A percentile compares a stretch with the other conserved stretches of the same genome.
Conservation (phyloP, 2,113 vertebrate genomes). For the Tor tambroides region DNA sequence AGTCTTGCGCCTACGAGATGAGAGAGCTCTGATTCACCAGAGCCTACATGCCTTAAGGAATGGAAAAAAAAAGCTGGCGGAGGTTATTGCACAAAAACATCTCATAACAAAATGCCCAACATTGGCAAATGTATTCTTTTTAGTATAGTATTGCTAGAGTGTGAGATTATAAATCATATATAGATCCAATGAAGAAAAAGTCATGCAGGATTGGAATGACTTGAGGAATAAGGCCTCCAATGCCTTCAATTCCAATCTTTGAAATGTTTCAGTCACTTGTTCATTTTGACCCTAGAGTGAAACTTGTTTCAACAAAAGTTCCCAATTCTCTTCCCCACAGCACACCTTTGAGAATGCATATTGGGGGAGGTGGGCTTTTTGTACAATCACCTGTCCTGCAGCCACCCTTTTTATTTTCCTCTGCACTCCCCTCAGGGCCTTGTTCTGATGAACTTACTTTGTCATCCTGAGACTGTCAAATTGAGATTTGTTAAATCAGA, state of each 20-base stretch:
- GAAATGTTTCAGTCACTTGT: too few relatives aligned
- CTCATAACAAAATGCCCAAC: background rate
- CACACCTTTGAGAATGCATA: background rate
- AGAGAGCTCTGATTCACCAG: constrained; percentile 18
- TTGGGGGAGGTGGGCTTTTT: background rate
- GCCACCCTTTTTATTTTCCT: background rate
- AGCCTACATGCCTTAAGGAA: constrained; percentile 13
- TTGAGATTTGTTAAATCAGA: background rate
- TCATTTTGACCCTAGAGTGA: background rate
- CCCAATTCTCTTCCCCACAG: background rate
- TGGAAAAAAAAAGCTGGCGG: background rate
- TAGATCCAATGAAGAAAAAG: background rate
- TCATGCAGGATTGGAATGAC: too few relatives aligned
- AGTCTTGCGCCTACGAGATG: background rate
- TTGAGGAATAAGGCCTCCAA: background rate
- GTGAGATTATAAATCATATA: background rate
- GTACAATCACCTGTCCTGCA: constrained; percentile 8
- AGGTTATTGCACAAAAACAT: background rate
- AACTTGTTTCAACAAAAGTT: constrained; percentile 18
- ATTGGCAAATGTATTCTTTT: background rate
- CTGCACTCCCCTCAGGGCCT: background rate
- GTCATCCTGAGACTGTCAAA: background rate
- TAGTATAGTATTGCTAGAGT: background rate
- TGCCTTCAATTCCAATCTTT: background rate
- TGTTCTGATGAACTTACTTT: too few relatives aligned